Conservation (phyloP, 2,113 vertebrate species). For the Ceyx melanurus region DNA sequence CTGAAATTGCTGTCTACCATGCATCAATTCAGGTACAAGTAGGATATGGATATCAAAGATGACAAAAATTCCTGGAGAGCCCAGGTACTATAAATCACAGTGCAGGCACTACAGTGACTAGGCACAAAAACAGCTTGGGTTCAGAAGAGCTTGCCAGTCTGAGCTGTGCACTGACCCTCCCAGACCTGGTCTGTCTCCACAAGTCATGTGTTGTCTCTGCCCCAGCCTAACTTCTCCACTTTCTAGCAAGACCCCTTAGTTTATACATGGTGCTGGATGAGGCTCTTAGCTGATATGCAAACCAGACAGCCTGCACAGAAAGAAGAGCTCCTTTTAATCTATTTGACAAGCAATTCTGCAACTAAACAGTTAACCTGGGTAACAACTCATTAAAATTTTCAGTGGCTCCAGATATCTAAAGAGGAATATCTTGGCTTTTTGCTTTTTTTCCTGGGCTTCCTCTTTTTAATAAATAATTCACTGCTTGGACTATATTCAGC, state of each 20-base stretch:
- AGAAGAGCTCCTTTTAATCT: not conserved
- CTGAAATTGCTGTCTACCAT: not conserved
- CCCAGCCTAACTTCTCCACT: not conserved
- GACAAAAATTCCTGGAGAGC: not conserved
- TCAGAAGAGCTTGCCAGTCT: not conserved
- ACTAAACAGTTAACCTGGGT: not conserved
- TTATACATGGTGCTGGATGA: not conserved
- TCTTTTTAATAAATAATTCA: constrained; percentile 32
- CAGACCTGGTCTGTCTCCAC: not conserved
- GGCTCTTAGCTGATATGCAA: not conserved
- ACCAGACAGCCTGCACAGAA: not conserved
- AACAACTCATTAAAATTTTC: not conserved
- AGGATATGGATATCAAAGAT: not conserved
- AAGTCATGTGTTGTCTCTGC: not conserved
- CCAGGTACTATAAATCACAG: not conserved
- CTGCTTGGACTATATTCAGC: not conserved
- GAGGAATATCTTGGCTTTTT: not conserved
- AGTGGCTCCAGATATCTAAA: not conserved
- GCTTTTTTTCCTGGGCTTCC: not conserved
- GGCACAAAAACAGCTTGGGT: not conserved
- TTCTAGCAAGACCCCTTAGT: not conserved
- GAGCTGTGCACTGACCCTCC: not conserved
- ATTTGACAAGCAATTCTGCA: not conserved
- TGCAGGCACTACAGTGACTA: not conserved
- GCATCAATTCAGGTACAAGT: not conserved